A percentile compares a stretch with the other conserved stretches of the same genome.
These are phyloP conservation scores for Melopsittacus undulatus DNA, from an alignment of 2,797 vertebrate species.

Conservation along the genomic window DNA sequence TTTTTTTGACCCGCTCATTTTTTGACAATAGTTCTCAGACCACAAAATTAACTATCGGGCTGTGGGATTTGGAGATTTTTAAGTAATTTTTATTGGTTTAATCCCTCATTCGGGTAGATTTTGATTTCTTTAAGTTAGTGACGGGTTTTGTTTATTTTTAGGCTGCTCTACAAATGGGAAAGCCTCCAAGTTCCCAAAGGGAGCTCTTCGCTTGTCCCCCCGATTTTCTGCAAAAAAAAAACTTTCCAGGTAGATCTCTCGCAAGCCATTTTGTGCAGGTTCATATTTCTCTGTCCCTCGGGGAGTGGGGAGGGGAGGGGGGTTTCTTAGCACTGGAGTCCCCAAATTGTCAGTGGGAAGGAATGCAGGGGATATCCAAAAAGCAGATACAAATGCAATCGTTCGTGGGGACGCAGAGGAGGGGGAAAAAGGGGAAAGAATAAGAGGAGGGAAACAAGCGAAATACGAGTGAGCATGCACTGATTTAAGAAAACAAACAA, in stretches of 20 bases:
- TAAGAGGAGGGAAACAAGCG: neutral
- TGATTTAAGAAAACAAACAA: neutral
- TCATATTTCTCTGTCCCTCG: conserved; percentile 43
- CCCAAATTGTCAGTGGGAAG: neutral
- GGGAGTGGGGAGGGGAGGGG: neutral
- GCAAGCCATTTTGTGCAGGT: conserved; percentile 27
- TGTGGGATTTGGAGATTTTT: neutral
- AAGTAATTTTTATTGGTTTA: neutral
- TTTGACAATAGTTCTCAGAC: neutral
- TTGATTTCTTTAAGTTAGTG: neutral
- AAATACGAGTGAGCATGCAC: neutral
- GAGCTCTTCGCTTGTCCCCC: conserved; percentile 10
- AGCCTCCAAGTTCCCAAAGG: conserved; percentile 60
- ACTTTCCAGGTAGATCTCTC: conserved; percentile 61
- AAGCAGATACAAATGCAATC: conserved; percentile 30
- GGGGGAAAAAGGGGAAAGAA: neutral
- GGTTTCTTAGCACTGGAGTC: neutral
- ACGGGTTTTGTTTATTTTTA: neutral
- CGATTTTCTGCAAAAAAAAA: conserved; percentile 57
- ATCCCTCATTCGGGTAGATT: neutral
- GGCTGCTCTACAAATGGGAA: conserved; percentile 24
- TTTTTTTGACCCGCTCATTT: neutral
- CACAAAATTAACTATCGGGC: neutral
- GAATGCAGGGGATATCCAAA: neutral
- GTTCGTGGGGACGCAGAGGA: neutral